These are phyloP conservation scores for Aldrovandia affinis DNA, from an alignment of 2,797 vertebrate species.

Conservation along the genomic window DNA sequence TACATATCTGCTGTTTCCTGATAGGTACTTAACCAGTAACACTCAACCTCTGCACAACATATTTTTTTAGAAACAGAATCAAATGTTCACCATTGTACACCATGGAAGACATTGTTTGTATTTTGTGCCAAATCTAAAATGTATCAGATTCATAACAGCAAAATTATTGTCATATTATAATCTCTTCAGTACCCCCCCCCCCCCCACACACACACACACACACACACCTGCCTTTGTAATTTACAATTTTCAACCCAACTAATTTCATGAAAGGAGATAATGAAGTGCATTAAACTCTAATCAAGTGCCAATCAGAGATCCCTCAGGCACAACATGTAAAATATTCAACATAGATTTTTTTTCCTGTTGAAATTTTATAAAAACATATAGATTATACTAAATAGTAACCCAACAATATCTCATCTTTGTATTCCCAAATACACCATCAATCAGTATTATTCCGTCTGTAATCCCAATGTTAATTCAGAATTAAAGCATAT, in stretches of 20 bases:
- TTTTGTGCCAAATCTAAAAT: not conserved
- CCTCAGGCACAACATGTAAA: conserved; percentile 28
- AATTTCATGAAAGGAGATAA: conserved; percentile 94
- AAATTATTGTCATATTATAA: not conserved
- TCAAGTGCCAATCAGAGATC: conserved; percentile 95
- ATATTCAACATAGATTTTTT: not conserved
- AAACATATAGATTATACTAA: conserved; percentile 61
- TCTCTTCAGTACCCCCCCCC: too few relatives aligned
- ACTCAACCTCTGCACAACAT: not conserved
- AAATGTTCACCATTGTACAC: not conserved
- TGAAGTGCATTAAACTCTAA: conserved; percentile 91
- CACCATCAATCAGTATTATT: conserved; percentile 72
- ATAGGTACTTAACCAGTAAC: not conserved
- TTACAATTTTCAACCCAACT: conserved; percentile 90
- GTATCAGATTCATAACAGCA: not conserved
- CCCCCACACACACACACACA: not conserved
- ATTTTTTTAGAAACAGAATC: not conserved
- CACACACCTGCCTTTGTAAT: conserved; percentile 70
- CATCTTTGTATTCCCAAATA: conserved; percentile 65
- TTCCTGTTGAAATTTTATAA: conserved; percentile 72
- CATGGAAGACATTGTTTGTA: not conserved
- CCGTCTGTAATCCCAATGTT: conserved; percentile 68
- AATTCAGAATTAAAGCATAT: conserved; percentile 69
- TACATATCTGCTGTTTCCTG: not conserved
- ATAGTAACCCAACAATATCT: conserved; percentile 64